Conservation (phyloP, 1,140 invertebrate species). For the Eulimnadia texana region DNA sequence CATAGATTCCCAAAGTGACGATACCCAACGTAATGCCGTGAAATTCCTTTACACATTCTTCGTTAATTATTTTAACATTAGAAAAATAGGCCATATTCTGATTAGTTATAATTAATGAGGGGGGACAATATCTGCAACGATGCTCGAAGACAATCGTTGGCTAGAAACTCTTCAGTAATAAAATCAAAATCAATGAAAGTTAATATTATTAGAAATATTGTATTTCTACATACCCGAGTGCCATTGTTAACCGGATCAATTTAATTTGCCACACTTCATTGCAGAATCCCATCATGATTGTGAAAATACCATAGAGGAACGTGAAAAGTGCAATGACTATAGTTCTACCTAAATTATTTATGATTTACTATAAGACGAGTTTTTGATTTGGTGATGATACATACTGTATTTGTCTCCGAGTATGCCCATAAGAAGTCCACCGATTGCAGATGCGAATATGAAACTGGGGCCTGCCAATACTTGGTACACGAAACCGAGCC, state of each 20-base stretch:
- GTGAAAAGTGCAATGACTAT: slow-evolving; percentile 58
- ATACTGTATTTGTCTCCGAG: slow-evolving; percentile 58
- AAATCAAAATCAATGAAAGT: too few relatives aligned
- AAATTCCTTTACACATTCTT: slow-evolving; percentile 40
- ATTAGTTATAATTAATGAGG: too few relatives aligned
- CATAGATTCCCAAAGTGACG: slow-evolving; percentile 93
- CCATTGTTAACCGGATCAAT: slow-evolving; percentile 68
- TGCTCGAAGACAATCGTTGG: slow-evolving; percentile 71
- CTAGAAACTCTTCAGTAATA: too few relatives aligned
- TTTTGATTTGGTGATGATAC: too few relatives aligned
- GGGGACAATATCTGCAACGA: slow-evolving; percentile 71
- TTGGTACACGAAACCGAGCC: slow-evolving; percentile 79
- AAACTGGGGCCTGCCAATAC: slow-evolving; percentile 84
- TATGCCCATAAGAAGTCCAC: slow-evolving; percentile 69
- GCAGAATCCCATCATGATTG: slow-evolving; percentile 64
- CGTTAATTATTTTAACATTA: too few relatives aligned
- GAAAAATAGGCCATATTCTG: too few relatives aligned
- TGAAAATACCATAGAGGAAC: slow-evolving; percentile 62
- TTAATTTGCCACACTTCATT: slow-evolving; percentile 80
- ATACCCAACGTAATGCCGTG: slow-evolving; percentile 77
- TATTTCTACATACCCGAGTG: slow-evolving; percentile 61
- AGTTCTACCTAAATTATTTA: slow-evolving; percentile 40
- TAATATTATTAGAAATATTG: too few relatives aligned
- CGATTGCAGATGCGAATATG: slow-evolving; percentile 75
- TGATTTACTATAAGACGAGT: too few relatives aligned